phyloP scores from a whole-genome alignment of 2,113 vertebrate genomes.

The Tringa solitaria region DNA sequence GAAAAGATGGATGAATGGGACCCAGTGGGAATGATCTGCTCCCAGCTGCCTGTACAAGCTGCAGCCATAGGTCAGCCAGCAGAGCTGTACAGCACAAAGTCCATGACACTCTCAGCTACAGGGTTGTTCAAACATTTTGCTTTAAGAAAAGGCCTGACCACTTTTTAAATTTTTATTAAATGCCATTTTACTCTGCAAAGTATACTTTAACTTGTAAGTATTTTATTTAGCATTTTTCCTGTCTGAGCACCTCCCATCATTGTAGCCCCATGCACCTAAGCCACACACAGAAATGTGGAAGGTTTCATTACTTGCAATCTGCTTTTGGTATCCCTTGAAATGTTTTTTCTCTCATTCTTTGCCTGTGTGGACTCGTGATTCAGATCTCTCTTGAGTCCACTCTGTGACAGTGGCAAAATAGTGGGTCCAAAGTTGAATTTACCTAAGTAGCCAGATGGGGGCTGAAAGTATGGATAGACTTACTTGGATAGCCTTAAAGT shows the following conservation, averaged over 20 bases:
- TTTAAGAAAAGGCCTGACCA: neutral
- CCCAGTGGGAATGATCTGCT: neutral
- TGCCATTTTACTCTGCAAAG: neutral
- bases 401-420: neutral
- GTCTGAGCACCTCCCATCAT: neutral
- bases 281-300: neutral
- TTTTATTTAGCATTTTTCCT: neutral
- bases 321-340: neutral
- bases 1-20: neutral
- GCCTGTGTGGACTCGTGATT: neutral
- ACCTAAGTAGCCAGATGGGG: neutral
- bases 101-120: neutral
- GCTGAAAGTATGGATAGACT: neutral
- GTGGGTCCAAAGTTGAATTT: neutral
- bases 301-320: neutral
- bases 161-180: neutral
- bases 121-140: neutral
- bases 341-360: neutral
- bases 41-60: neutral
- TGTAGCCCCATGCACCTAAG: neutral
- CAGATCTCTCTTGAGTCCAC: neutral
- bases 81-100: neutral
- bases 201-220: neutral
- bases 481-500: neutral
- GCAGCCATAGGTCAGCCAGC: neutral